These are phyloP conservation scores for Tenthredo distinguenda DNA, from an alignment of 2,888 invertebrate species.

Conservation along the genomic window DNA sequence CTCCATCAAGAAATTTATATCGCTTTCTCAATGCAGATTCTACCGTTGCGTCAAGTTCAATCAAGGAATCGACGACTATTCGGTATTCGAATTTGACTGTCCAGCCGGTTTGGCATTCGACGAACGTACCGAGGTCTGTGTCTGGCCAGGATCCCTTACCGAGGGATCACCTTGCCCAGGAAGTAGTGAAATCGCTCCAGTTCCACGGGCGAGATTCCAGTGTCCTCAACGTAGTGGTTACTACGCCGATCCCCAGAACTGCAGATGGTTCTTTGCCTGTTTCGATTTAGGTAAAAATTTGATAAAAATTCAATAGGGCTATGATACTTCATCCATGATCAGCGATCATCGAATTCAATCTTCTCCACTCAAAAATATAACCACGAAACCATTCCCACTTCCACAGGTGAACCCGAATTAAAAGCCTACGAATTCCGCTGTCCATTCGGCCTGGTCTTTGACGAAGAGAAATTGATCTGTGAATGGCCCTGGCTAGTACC, in stretches of 20 bases:
- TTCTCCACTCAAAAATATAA: neutral
- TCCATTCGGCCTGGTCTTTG: conserved; percentile 89
- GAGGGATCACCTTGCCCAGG: conserved; percentile 88
- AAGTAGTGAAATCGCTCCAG: conserved; percentile 89
- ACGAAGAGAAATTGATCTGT: conserved; percentile 85
- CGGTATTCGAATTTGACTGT: conserved; percentile 90
- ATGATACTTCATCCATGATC: neutral
- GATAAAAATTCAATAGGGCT: too few species aligned
- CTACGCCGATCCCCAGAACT: conserved; percentile 90
- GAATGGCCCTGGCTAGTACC: conserved; percentile 91
- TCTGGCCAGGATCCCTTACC: conserved; percentile 88
- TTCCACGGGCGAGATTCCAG: conserved; percentile 83
- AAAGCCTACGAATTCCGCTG: conserved; percentile 91
- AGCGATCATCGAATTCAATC: neutral
- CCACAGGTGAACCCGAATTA: conserved; percentile 73
- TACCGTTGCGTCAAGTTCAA: conserved; percentile 91
- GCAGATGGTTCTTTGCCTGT: conserved; percentile 92
- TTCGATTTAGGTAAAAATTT: conserved; percentile 82
- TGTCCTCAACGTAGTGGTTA: conserved; percentile 87
- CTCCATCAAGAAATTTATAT: conserved; percentile 53
- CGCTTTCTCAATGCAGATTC: conserved; percentile 79
- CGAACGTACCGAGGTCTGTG: conserved; percentile 88
- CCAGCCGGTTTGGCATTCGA: conserved; percentile 89
- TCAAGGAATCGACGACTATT: conserved; percentile 86
- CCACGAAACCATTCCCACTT: neutral